Evolutionary conservation across 2,888 invertebrate genomes (phyloP), one percentile per base, ranked within the genome.

Genomic region (Blastobasis lacticolella): DNA sequence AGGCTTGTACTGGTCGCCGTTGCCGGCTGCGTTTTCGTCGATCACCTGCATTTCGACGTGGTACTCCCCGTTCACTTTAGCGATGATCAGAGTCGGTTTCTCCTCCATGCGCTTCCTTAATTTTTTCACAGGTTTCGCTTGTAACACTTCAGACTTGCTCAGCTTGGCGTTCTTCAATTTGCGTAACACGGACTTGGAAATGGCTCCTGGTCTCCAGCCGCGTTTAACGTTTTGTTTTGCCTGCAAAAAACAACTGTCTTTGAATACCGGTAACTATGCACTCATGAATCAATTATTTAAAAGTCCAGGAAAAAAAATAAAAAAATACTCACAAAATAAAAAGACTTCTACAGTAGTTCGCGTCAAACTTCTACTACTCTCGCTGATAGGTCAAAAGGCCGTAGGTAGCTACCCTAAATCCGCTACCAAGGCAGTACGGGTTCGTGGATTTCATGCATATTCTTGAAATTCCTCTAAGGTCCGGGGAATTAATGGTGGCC

Each of bases 181-280:
- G 38, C 66, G 66, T 0, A 86, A 65, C 5, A 87, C 67, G 6
- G 69, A 70, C 50, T 78, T 81, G 0, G 83, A 75, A 52, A 87
- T 75, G 1, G 86, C 86, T 0, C 87, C 87, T 4, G 87, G 87
- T 53, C 64, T 78, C 87, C 87, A 88, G 38, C 81, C 81, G 41
- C 65, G 62, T n/a, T 62, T 57, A 4, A 75, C 67, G 83, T 86
- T 23, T 23, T 23, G 23, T 23, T 23, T 23, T 23, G 23, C 23
- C 23, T 23, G 23, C 23, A 23, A 23, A 23, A 23, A 23, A 23
- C 3, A 23, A 23, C 23, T 23, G 23, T 23, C 23, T 23, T 23
- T 23, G 23, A 23, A 23, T 23, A 23, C 23, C 23, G 23, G 3
- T 23, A 23, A 23, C 23, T 23, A 23, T 23, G 23, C 1, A 23